Base-by-base conservation (phyloP, 2,797 vertebrate genomes). In the Anguilla pacifica region DNA sequence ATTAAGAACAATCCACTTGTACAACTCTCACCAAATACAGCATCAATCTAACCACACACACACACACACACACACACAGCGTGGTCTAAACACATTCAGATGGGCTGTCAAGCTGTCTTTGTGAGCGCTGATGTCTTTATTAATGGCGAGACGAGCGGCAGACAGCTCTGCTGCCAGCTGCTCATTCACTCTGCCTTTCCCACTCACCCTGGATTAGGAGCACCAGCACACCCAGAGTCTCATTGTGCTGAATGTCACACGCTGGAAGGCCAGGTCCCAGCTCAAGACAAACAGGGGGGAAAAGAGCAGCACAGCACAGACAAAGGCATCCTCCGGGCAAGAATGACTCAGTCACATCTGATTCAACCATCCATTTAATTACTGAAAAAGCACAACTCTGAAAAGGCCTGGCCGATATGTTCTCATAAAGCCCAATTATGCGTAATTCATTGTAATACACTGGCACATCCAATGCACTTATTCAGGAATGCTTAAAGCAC, bases 121-220 rank as follows among this genome's bases (percentile, higher is more conserved):
- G 96, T 97, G 93, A 95, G 46, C 74, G 91, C 91, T 96, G 96
- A 97, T 91, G 88, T 96, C 95, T 97, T 95, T 95, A 96, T 96
- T 97, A 96, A 96, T 95, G 91, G 89, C 77, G 86, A 89, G 90
- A 91, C 91, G 92, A 89, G 93, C 91, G 86, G 93, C 91, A 91
- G 92, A 93, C 92, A 89, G 91, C 83, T 61, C 87, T 90, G 85
- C 85, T 91, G 90, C 88, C 91, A 88, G 90, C 90, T 88, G 88
- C 88, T 91, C 90, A 92, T 92, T 93, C 93, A 92, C 92, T 6
- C 46, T 90, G 92, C 95, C 95, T 95, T 85, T 81, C 53, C 87
- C 87, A 94, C 94, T 93, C 93, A 84, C 55, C 88, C 85, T 85
- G 94, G 95, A 95, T 95, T 94, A 93, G 91, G 82, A 88, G 74